These are phyloP conservation scores for Pelmatolapia mariae DNA, from an alignment of 2,113 vertebrate species.

Conservation along the genomic window DNA sequence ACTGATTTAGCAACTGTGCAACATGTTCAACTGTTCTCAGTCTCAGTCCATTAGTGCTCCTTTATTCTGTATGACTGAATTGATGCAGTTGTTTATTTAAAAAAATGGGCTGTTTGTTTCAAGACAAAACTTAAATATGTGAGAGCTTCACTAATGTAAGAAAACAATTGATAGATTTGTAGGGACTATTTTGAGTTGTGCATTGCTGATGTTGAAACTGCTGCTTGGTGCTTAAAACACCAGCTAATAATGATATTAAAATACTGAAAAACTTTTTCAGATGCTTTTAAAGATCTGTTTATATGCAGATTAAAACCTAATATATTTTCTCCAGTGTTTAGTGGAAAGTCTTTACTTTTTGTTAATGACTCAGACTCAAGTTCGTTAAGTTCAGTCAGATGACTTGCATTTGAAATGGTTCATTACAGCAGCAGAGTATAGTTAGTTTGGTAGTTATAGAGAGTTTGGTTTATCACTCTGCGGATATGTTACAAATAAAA, in stretches of 20 bases:
- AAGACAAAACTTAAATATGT: background rate
- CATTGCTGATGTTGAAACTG: background rate
- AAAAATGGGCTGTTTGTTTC: background rate
- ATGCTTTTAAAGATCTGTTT: background rate
- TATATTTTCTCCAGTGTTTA: background rate
- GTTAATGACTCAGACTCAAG: background rate
- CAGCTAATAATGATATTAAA: background rate
- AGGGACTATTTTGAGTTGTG: background rate
- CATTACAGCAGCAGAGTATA: background rate
- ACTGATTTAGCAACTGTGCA: background rate
- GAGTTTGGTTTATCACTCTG: background rate
- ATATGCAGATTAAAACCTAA: background rate
- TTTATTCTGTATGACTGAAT: background rate
- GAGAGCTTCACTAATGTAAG: background rate
- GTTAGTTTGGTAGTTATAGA: background rate
- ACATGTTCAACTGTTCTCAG: background rate
- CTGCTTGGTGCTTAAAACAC: background rate
- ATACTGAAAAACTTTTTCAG: background rate
- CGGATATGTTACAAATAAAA: rapidly evolving
- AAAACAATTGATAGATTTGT: background rate
- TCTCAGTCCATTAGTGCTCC: background rate
- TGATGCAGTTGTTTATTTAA: rapidly evolving
- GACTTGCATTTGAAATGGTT: background rate
- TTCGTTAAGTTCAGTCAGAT: background rate
- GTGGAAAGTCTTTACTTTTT: background rate